Conservation (phyloP, 2,113 vertebrate genomes). For the Melanostigma gelatinosum region DNA sequence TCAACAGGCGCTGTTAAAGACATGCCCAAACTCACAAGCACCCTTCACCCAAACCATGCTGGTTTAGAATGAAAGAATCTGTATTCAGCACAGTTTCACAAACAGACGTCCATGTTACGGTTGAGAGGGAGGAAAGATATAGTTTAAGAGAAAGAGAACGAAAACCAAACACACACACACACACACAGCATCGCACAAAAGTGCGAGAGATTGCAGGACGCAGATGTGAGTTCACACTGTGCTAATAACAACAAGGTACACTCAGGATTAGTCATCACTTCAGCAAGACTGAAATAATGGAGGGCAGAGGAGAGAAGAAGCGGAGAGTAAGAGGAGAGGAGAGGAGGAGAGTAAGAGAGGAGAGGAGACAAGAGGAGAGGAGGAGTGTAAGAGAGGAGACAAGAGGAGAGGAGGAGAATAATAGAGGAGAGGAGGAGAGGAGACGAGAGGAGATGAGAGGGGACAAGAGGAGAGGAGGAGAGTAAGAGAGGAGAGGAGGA, state of each 20-base stretch:
- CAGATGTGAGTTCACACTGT: constrained; percentile 52
- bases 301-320: background rate
- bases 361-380: background rate
- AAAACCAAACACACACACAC: background rate
- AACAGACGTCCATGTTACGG: background rate
- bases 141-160: background rate
- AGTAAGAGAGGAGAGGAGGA: too few relatives aligned
- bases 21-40: constrained; percentile 49
- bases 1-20: constrained; percentile 57
- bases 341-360: background rate
- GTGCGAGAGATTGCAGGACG: constrained; percentile 37
- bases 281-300: background rate
- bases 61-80: background rate
- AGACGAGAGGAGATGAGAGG: background rate
- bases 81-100: background rate
- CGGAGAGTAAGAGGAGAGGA: background rate
- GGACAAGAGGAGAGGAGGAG: background rate
- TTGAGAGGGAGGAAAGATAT: background rate
- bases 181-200: background rate
- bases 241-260: constrained; percentile 40
- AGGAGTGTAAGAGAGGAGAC: background rate
- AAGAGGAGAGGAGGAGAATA: background rate
- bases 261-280: constrained; percentile 47
- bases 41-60: constrained; percentile 55
- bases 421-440: too few relatives aligned